A percentile compares a stretch with the other conserved stretches of the same genome.
These are phyloP conservation scores for Adelognathus sp. DNA, from an alignment of 2,888 invertebrate genomes.

Conservation along the genomic window DNA sequence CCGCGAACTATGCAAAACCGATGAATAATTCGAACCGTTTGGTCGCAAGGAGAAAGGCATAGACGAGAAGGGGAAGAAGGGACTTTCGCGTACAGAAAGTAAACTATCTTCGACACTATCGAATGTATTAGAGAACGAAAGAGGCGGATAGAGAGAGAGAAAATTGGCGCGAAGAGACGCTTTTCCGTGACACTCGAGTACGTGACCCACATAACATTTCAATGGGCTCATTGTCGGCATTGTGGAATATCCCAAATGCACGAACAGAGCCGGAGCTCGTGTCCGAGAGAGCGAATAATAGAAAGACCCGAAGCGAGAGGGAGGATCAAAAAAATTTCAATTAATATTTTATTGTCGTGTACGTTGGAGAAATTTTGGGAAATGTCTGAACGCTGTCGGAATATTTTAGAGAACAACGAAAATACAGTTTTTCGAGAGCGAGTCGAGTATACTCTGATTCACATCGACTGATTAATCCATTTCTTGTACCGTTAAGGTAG, in stretches of 20 bases:
- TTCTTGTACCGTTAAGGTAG: no score
- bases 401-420: no score
- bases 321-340: constrained; percentile 3
- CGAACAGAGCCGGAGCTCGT: constrained; percentile 18
- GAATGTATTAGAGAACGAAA: constrained; percentile 22
- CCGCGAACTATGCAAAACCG: neutral
- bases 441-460: no score
- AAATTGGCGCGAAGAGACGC: constrained; percentile 45
- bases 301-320: neutral
- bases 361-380: neutral
- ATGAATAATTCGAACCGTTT: constrained; percentile 12
- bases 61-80: neutral
- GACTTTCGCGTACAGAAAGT: neutral
- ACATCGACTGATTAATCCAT: no score
- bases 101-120: constrained; percentile 44
- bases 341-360: neutral
- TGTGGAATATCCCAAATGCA: constrained; percentile 50
- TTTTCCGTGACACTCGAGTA: constrained; percentile 56
- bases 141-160: neutral
- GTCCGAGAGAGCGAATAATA: neutral
- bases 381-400: neutral
- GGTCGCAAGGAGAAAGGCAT: constrained; percentile 4
- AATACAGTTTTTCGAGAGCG: no score
- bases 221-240: constrained; percentile 59
- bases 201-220: constrained; percentile 62